These are phyloP conservation scores for Notodonta dromedarius DNA, from an alignment of 2,888 invertebrate species.

Conservation along the genomic window DNA sequence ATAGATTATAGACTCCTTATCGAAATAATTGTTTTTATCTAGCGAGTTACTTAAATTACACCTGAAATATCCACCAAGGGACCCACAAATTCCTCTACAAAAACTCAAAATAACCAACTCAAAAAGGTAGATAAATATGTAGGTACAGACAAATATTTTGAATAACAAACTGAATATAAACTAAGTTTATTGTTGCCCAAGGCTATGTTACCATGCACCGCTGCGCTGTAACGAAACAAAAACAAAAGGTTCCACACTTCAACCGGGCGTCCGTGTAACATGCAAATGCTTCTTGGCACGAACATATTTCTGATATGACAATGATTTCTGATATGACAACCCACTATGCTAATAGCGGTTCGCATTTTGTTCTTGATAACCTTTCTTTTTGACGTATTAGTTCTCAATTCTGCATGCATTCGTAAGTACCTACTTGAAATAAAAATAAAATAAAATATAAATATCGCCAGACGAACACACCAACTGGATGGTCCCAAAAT, in stretches of 20 bases:
- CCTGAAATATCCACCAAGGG: too few relatives aligned
- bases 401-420: neutral
- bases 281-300: constrained; percentile 41
- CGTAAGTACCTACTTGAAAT: too few relatives aligned
- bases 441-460: too few relatives aligned
- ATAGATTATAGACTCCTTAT: too few relatives aligned
- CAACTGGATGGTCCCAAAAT: too few relatives aligned
- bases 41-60: too few relatives aligned
- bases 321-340: too few relatives aligned
- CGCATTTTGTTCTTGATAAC: too few relatives aligned
- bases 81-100: too few relatives aligned
- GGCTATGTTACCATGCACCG: neutral
- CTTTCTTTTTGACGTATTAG: neutral
- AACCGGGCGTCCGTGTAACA: constrained; percentile 25
- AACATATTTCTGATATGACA: constrained; percentile 28
- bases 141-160: neutral
- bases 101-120: neutral
- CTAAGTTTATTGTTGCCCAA: neutral
- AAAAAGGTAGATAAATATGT: too few relatives aligned
- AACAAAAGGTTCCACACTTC: constrained; percentile 29
- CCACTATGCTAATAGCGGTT: neutral
- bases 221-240: constrained; percentile 11
- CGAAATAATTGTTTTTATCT: too few relatives aligned
- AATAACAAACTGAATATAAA: neutral
- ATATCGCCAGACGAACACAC: too few relatives aligned